These are phyloP conservation scores for Drosophila kanekoi DNA, from an alignment of 2,888 invertebrate genomes.

Conservation along the genomic window DNA sequence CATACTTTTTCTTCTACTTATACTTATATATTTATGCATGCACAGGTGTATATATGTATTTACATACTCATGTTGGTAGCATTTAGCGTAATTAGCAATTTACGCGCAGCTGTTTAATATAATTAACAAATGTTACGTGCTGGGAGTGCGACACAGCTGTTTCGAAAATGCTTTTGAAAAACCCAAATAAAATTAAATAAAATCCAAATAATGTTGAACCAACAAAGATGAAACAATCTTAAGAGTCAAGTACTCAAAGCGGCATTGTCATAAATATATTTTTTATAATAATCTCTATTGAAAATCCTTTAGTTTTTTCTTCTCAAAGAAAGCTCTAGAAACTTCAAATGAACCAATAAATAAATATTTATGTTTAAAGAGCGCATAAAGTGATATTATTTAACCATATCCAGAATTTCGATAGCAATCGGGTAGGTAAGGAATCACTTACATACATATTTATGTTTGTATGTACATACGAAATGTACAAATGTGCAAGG, in stretches of 20 bases:
- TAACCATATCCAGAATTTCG: too few relatives aligned
- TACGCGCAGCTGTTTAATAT: conserved; percentile 44
- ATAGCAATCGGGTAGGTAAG: too few relatives aligned
- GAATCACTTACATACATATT: too few relatives aligned
- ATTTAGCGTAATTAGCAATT: conserved; percentile 23
- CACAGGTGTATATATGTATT: too few relatives aligned
- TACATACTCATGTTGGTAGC: conserved; percentile 3
- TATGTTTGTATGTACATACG: neutral
- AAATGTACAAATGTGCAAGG: conserved; percentile 6
- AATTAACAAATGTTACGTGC: conserved; percentile 37
- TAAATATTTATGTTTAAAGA: too few relatives aligned
- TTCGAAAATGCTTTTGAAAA: conserved; percentile 18
- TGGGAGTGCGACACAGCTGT: conserved; percentile 37
- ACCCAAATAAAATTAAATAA: neutral
- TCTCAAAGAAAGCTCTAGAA: too few relatives aligned
- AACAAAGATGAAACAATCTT: neutral
- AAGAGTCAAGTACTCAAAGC: too few relatives aligned
- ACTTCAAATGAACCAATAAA: too few relatives aligned
- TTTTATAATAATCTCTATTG: too few relatives aligned
- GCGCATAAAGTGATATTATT: too few relatives aligned
- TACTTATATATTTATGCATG: conserved; percentile 1
- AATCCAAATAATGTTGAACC: neutral
- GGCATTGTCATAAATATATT: too few relatives aligned
- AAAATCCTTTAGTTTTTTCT: too few relatives aligned
- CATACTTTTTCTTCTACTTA: neutral